Conservation (phyloP, 2,797 vertebrate species). For the Tapera naevia region DNA sequence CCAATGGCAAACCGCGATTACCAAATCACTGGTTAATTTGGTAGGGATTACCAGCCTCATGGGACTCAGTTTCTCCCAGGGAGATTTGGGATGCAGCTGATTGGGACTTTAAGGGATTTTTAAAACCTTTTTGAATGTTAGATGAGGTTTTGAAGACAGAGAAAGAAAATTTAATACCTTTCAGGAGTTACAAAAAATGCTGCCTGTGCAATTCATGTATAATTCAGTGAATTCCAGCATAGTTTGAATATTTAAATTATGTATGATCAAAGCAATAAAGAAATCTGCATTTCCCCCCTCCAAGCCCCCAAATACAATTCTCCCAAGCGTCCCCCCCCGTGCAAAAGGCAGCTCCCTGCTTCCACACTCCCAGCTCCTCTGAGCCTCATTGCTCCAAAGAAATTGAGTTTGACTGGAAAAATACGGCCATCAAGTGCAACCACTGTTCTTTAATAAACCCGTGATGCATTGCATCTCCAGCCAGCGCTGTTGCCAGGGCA, state of each 20-base stretch:
- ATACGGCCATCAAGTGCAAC: not conserved
- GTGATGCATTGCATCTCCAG: conserved; percentile 74
- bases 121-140: not conserved
- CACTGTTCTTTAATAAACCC: conserved; percentile 34
- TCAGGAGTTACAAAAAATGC: conserved; percentile 8
- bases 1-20: not conserved
- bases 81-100: not conserved
- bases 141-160: not conserved
- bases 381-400: conserved; percentile 1
- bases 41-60: too few relatives aligned
- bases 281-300: conserved; percentile 46
- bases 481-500: conserved; percentile 81
- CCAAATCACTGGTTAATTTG: accelerated
- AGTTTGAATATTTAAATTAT: conserved; percentile 68
- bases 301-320: not conserved
- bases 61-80: not conserved
- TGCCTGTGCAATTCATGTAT: conserved; percentile 48
- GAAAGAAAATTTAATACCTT: not conserved
- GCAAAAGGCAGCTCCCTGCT: not conserved
- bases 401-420: conserved; percentile 61
- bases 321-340: not conserved
- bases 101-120: not conserved
- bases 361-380: not conserved
- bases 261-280: conserved; percentile 29
- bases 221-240: conserved; percentile 55